Percentiles rank a stretch among this genome's conserved stretches.
Evolutionary conservation across 2,888 invertebrate genomes (phyloP).

Genomic region (Podotricha telesiphe): DNA sequence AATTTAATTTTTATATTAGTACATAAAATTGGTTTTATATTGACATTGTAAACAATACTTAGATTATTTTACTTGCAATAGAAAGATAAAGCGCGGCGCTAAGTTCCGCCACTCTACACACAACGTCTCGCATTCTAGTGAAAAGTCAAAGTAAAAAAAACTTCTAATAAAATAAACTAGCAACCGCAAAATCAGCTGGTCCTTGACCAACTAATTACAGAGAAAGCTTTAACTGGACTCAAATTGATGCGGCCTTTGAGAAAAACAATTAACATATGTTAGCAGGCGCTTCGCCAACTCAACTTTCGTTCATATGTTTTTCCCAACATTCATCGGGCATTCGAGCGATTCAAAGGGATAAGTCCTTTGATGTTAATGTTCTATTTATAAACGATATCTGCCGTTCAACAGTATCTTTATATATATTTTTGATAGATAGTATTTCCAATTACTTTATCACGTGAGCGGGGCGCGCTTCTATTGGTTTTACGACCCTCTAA

Average conservation of each 20-base stretch:
- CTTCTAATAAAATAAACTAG: neutral
- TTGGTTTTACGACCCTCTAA: too few relatives aligned
- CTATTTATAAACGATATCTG: conserved; percentile 1
- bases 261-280: conserved; percentile 7
- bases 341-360: neutral
- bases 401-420: neutral
- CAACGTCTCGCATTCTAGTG: too few relatives aligned
- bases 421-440: neutral
- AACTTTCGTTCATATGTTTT: neutral
- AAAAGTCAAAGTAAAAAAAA: too few relatives aligned
- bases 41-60: too few relatives aligned
- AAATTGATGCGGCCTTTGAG: neutral
- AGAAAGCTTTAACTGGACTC: neutral
- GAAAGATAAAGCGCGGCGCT: too few relatives aligned
- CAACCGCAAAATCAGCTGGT: neutral
- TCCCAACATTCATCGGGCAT: conserved; percentile 2
- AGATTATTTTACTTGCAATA: too few relatives aligned
- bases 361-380: neutral
- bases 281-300: neutral
- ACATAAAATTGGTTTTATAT: too few relatives aligned
- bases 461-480: too few relatives aligned
- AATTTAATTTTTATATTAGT: too few relatives aligned
- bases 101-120: too few relatives aligned
- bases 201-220: neutral
- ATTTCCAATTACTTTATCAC: neutral